Evolutionary conservation across 2,888 invertebrate species (phyloP).

Genomic region (Thelaira solivaga): DNA sequence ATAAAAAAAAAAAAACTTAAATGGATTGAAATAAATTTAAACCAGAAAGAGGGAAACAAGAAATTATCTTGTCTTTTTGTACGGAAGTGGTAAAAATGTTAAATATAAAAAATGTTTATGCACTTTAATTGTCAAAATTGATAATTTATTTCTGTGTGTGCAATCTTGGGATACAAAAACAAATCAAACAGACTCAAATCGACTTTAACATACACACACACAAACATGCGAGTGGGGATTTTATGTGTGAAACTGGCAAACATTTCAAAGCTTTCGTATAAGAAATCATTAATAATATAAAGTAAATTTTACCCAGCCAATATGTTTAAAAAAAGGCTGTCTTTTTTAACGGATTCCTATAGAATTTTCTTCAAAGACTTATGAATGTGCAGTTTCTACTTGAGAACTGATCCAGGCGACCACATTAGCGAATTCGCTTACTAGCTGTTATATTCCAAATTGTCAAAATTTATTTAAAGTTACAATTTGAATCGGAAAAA

Average conservation of each 20-base stretch:
- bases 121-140: conserved; percentile 59
- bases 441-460: too few species aligned
- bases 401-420: too few species aligned
- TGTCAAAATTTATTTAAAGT: too few species aligned
- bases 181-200: not conserved
- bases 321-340: too few species aligned
- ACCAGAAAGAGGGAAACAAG: conserved; percentile 56
- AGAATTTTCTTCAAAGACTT: too few species aligned
- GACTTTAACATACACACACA: not conserved
- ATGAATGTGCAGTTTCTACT: too few species aligned
- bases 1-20: not conserved
- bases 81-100: conserved; percentile 56
- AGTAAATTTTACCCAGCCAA: too few species aligned
- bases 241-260: not conserved
- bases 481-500: too few species aligned
- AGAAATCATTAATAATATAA: too few species aligned
- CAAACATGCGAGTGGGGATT: not conserved
- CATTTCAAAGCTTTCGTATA: too few species aligned
- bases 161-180: not conserved
- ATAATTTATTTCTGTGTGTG: conserved; percentile 45
- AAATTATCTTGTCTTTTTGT: conserved; percentile 59
- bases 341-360: too few species aligned
- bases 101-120: conserved; percentile 51
- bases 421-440: too few species aligned
- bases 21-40: conserved; percentile 17